Evolutionary conservation across 2,113 vertebrate species (phyloP), one percentile per base, ranked within the genome.

Genomic region (Pangasianodon gigas): DNA sequence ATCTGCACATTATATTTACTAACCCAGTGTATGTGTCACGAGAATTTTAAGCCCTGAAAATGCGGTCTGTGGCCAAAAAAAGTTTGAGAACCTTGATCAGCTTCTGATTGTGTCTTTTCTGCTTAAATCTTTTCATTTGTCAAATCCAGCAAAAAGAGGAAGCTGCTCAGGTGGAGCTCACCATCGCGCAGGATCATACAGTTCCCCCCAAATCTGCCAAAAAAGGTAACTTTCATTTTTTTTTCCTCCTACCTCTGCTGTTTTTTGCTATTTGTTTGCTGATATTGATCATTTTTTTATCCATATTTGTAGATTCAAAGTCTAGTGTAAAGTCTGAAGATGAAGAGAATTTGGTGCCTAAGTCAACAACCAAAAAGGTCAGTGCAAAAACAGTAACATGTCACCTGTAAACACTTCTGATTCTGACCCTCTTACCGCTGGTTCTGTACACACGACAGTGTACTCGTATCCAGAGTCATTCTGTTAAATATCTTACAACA

Each of bases 81-180:
- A 7, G 29, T 54, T 82, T 56, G 11, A 56, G 8, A 54, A 37
- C 14, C 14, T 9, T 80, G 6, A 51, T 11, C 71, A 75, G 21
- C 1, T 46, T 44, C 4, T 13, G 2, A 41, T 51, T 71, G 21
- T 80, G 18, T 83, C 41, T 18, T 80, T 44, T 85, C 10, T 14
- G 89, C 11, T 91, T n/a, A 95, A 94, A 85, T 41, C 3, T 86
- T 56, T 13, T 86, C 4, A 21, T 51, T 51, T n/a, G 0, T 21
- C 4, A 0, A 88, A 3, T 74, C 4, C n/a, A 88, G 65, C n/a
- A 90, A 26, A 87, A 54, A 29, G 94, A 94, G 32, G 94, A 93
- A 71, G 94, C 93, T 79, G 94, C 96, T 14, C 90, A 95, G 0
- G 94, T 96, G 11, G 92, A 95, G 65, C 95, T 93, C 1, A 84